A percentile compares a stretch with the other conserved stretches of the same genome.
Conservation (phyloP, 2,888 invertebrate genomes). For the Troides oblongomaculatus region DNA sequence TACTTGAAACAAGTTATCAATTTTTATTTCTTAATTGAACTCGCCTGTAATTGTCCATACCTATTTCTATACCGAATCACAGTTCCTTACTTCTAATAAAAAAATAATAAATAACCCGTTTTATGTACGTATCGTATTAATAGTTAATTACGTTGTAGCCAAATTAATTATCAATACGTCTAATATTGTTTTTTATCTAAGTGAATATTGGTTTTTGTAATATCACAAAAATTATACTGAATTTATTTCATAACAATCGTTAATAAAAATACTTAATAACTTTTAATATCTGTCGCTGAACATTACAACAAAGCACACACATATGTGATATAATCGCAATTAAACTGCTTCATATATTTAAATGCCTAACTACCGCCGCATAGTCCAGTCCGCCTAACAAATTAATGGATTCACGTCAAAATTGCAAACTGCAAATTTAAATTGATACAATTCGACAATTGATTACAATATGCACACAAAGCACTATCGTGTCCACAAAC, state of each 20-base stretch:
- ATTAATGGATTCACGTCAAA: conserved; percentile 72
- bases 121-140: background rate
- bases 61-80: background rate
- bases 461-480: conserved; percentile 77
- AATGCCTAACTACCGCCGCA: conserved; percentile 35
- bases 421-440: conserved; percentile 74
- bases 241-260: too few relatives aligned
- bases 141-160: background rate
- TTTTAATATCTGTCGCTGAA: conserved; percentile 32
- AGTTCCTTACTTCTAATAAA: background rate
- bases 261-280: too few relatives aligned
- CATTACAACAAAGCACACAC: conserved; percentile 12
- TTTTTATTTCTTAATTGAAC: background rate
- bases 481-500: conserved; percentile 71
- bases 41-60: background rate
- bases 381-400: conserved; percentile 54
- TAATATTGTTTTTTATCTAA: background rate
- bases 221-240: background rate
- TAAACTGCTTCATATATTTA: conserved; percentile 25
- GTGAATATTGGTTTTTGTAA: background rate
- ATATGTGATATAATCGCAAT: conserved; percentile 24
- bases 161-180: background rate
- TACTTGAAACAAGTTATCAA: background rate
- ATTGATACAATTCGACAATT: conserved; percentile 75
- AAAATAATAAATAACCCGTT: background rate